Base-by-base conservation (phyloP, 92 coral and sea anemone genomes). In the Phenganax marumi region DNA sequence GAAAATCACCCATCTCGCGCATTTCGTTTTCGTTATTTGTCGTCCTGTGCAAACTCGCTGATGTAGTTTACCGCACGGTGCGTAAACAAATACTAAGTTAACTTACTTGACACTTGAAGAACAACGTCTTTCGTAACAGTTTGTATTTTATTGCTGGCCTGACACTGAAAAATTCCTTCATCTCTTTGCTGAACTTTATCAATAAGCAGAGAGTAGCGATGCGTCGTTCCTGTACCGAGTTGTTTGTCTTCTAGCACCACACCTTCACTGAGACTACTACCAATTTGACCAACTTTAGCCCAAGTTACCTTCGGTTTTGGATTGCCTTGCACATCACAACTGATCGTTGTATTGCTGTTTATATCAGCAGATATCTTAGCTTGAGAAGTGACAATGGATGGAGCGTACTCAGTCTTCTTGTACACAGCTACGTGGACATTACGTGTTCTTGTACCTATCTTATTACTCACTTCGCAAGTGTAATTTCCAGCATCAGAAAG, bases 231-330 rank as follows among this genome's bases (percentile, higher is more conserved):
- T 55, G 43, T 33, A 33, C 43, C 5, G 43, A 89, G 86, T 68
- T 85, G 82, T 57, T 61, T 49, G n/a, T 49, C 53, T 60, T 50
- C 60, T n/a, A 17, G 25, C 47, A 63, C n/a, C 46, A 39, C 68
- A 22, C 73, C 83, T 60, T 62, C 82, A 48, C 69, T 50, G 52
- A 90, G 26, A 46, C 83, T 86, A 17, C 43, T 33, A 1, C 68
- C 16, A 10, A 49, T 39, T 0, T 81, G 61, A 19, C 86, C 82
- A 52, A 86, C 86, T 58, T 88, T 87, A 64, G 68, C 77, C 99
- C 99, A 96, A 23, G 47, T 75, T 16, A 91, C 80, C 6, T 82
- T 51, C 12, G 99, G 99, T 50, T 76, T 79, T 16, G 99, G 99
- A 39, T 81, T 86, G 47, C 97, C 99, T 14, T 50, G 50, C 23